phyloP scores from a whole-genome alignment of 2,888 invertebrate genomes.

The Oxycera nigricornis region DNA sequence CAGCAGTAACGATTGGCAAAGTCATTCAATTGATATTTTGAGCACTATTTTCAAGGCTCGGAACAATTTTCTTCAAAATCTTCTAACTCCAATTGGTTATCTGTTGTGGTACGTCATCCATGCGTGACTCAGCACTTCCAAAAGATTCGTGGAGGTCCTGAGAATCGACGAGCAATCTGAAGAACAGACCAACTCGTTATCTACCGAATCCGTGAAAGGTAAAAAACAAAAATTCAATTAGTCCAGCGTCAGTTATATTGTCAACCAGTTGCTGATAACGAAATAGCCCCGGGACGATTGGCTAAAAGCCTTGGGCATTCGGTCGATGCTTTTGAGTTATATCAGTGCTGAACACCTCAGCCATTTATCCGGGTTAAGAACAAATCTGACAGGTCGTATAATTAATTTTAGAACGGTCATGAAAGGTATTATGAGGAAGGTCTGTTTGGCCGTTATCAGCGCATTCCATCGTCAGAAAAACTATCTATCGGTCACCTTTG shows the following conservation, averaged over 20 bases:
- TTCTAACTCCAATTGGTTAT: no score
- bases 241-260: constrained; percentile 33
- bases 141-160: constrained; percentile 28
- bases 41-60: no score
- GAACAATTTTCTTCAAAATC: no score
- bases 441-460: constrained; percentile 6
- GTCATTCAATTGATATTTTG: no score
- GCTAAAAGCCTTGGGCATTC: constrained; percentile 26
- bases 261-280: constrained; percentile 27
- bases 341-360: constrained; percentile 9
- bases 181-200: constrained; percentile 13
- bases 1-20: no score
- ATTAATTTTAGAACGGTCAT: constrained; percentile 33
- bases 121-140: constrained; percentile 9
- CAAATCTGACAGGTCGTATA: constrained; percentile 35
- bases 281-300: neutral
- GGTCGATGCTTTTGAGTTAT: constrained; percentile 1
- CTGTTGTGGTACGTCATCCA: no score
- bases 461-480: constrained; percentile 34
- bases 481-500: constrained; percentile 40
- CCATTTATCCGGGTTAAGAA: constrained; percentile 33
- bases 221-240: constrained; percentile 38
- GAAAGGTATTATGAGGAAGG: constrained; percentile 13
- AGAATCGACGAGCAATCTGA: neutral
- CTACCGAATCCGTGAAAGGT: constrained; percentile 28